Conservation (phyloP, 1,140 invertebrate genomes). For the Stegodyphus dumicola region DNA sequence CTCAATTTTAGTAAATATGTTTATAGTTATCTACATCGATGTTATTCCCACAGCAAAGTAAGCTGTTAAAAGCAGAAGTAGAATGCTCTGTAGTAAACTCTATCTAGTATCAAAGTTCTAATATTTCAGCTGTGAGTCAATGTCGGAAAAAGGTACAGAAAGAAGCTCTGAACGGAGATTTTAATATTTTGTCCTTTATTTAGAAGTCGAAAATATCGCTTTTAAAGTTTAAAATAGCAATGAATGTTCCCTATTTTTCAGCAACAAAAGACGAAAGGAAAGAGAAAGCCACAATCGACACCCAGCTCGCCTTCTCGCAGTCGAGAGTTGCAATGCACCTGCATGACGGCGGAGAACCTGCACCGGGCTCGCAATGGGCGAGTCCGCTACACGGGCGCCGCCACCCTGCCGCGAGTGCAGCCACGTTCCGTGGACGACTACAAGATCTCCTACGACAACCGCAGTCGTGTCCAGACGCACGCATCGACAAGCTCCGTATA, state of each 20-base stretch:
- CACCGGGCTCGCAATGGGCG: conserved; percentile 83
- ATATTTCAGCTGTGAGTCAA: no score
- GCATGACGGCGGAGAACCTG: conserved; percentile 85
- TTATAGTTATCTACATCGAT: no score
- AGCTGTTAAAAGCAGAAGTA: no score
- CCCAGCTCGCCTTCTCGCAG: conserved; percentile 91
- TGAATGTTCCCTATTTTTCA: neutral
- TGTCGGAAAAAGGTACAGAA: no score
- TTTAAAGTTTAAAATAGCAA: no score
- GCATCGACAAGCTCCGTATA: conserved; percentile 89
- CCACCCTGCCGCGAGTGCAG: conserved; percentile 66
- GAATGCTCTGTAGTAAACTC: no score
- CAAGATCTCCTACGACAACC: conserved; percentile 57
- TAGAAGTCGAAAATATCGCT: neutral
- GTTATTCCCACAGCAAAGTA: no score
- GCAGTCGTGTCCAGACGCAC: conserved; percentile 7
- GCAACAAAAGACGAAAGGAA: conserved; percentile 69
- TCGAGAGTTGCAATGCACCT: conserved; percentile 91
- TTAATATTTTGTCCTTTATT: no score
- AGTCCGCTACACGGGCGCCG: conserved; percentile 65
- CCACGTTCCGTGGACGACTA: conserved; percentile 59
- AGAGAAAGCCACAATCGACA: conserved; percentile 90
- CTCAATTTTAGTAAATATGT: no score
- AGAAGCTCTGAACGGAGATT: no score
- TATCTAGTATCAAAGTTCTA: no score